phyloP scores from a whole-genome alignment of 37 sponge, comb jelly and placozoan genomes.

The Ianthella basta region DNA sequence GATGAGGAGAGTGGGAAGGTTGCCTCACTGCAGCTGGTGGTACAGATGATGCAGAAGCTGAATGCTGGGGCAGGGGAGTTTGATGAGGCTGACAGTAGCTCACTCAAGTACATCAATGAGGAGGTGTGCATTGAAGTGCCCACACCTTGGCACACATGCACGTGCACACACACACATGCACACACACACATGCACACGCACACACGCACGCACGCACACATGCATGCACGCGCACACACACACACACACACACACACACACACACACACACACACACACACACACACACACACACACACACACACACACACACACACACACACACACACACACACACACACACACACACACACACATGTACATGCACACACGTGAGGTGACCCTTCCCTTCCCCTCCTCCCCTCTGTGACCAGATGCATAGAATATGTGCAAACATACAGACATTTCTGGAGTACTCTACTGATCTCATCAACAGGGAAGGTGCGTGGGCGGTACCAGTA shows the following conservation, averaged over 20 bases:
- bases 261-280: too few relatives aligned
- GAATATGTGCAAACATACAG: constrained; percentile 4
- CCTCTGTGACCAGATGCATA: constrained; percentile 15
- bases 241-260: too few relatives aligned
- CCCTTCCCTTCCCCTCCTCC: too few relatives aligned
- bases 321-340: too few relatives aligned
- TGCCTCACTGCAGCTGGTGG: background rate
- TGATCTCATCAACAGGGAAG: constrained; percentile 19
- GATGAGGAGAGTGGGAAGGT: background rate
- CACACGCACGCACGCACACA: too few relatives aligned
- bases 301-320: too few relatives aligned
- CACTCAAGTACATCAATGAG: constrained; percentile 7
- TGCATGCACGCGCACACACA: too few relatives aligned
- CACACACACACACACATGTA: too few relatives aligned
- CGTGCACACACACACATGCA: background rate
- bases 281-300: too few relatives aligned
- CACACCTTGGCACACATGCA: background rate
- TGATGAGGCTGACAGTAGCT: background rate
- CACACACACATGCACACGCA: background rate
- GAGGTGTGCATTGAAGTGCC: constrained; percentile 9
- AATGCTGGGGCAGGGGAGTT: background rate
- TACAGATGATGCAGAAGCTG: background rate
- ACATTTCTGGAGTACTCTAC: constrained; percentile 1
- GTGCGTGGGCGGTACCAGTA: background rate
- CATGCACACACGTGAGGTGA: too few relatives aligned